Conservation (phyloP, 2,888 invertebrate genomes). For the Eledona agricola region DNA sequence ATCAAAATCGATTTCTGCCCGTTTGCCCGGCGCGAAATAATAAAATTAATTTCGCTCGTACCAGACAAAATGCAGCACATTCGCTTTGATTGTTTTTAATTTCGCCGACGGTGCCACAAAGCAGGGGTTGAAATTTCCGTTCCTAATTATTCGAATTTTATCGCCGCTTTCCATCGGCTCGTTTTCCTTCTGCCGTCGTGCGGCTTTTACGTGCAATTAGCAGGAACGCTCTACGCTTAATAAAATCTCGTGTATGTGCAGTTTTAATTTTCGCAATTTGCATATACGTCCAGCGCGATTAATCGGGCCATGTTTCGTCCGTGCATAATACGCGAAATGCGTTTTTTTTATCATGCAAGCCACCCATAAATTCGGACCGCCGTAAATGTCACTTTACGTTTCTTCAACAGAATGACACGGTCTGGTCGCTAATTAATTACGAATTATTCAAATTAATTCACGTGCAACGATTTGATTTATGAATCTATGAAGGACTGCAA, state of each 20-base stretch:
- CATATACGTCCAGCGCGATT: slow-evolving; percentile 47
- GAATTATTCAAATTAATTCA: slow-evolving; percentile 50
- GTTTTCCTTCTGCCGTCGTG: slow-evolving; percentile 21
- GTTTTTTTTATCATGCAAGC: slow-evolving; percentile 43
- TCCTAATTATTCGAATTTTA: slow-evolving; percentile 31
- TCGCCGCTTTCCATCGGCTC: slow-evolving; percentile 24
- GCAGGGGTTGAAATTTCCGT: slow-evolving; percentile 25
- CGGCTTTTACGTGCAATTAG: slow-evolving; percentile 31
- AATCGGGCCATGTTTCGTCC: slow-evolving; percentile 44
- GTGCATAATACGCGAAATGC: slow-evolving; percentile 32
- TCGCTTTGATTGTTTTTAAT: slow-evolving; percentile 25
- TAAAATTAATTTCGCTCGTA: slow-evolving; percentile 17
- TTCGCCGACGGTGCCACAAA: slow-evolving; percentile 21
- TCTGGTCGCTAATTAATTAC: slow-evolving; percentile 45
- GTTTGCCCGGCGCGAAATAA: slow-evolving; percentile 10
- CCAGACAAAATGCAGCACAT: slow-evolving; percentile 12
- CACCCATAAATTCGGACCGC: slow-evolving; percentile 33
- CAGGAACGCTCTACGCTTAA: slow-evolving; percentile 28
- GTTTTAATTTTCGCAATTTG: slow-evolving; percentile 45
- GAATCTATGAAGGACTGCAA: too few species aligned
- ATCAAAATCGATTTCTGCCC: slow-evolving; percentile 13
- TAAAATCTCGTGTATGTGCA: slow-evolving; percentile 41
- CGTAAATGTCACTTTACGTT: slow-evolving; percentile 34
- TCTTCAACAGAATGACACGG: slow-evolving; percentile 37
- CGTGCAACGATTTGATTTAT: slow-evolving; percentile 37